Percentiles rank a stretch among this genome's conserved stretches.
phyloP scores from a whole-genome alignment of 2,888 invertebrate species.

The Lasioglossum lativentre region DNA sequence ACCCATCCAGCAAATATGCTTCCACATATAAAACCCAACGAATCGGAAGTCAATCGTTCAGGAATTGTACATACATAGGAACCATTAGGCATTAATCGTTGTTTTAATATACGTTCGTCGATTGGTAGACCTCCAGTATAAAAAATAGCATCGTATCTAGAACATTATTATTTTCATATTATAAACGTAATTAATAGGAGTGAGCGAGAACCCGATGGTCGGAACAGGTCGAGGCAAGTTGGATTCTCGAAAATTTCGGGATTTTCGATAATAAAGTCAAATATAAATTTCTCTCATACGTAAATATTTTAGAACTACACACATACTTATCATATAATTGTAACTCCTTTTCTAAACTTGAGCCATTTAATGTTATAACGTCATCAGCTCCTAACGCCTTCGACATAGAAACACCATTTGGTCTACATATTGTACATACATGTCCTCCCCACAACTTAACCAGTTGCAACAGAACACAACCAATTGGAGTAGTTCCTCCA shows the following conservation, averaged over 20 bases:
- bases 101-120: slow-evolving; percentile 80
- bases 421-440: slow-evolving; percentile 86
- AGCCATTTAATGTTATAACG: slow-evolving; percentile 83
- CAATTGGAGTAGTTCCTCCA: slow-evolving; percentile 87
- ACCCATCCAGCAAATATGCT: slow-evolving; percentile 85
- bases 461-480: slow-evolving; percentile 87
- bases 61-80: slow-evolving; percentile 85
- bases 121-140: slow-evolving; percentile 84
- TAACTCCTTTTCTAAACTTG: slow-evolving; percentile 78
- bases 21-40: slow-evolving; percentile 85
- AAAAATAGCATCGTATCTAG: slow-evolving; percentile 85
- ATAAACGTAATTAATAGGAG: background rate
- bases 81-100: slow-evolving; percentile 82
- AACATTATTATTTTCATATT: background rate
- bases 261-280: too few species aligned
- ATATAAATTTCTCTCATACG: slow-evolving; percentile 22
- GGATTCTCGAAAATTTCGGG: too few species aligned
- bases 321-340: slow-evolving; percentile 79
- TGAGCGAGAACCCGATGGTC: too few species aligned
- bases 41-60: slow-evolving; percentile 85
- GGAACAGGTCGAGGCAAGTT: too few species aligned
- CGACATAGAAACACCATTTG: slow-evolving; percentile 86
- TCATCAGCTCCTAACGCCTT: slow-evolving; percentile 86
- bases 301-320: slow-evolving; percentile 15
- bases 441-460: slow-evolving; percentile 86